Evolutionary conservation across 1,140 invertebrate species (phyloP), one percentile per base, ranked within the genome.

Genomic region (Patella vulgata): DNA sequence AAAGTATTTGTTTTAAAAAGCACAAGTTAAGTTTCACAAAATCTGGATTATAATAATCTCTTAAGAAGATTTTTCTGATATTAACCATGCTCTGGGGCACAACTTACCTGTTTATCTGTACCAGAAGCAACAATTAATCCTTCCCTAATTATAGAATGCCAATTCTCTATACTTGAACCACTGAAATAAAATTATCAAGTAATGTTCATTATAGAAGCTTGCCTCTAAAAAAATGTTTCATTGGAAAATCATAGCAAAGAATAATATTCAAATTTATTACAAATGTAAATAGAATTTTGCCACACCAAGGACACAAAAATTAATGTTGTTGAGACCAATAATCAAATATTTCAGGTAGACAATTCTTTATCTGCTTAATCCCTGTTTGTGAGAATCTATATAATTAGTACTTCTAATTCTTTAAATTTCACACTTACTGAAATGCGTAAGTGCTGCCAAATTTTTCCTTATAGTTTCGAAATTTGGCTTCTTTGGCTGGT

Each of bases 101-200:
- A n/a, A n/a, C 47, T 59, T 57, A 79, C 77, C 73, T 76, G 72
- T 56, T 61, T 69, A 17, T 67, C 76, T 14, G 81, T 82, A 25
- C 77, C 80, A 11, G 77, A 79, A 25, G 79, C 81, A 43, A 78
- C 79, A 5, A 80, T 60, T 8, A 83, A 59, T 36, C 81, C 80
- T 23, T 78, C 52, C 40, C 81, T 55, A 19, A 83, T 72, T 17
- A 83, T 83, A 36, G 76, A 79, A 62, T 83, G 81, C 81, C 81
- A 83, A 61, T 83, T 83, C 51, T 82, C 80, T 36, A 81, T 73
- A 52, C 68, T 51, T 9, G 81, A 83, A 21, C 81, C 81, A 74
- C 78, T 80, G 57, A 11, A 72, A 72, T 0, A 51, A 28, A 61
- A 67, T 33, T 19, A 36, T 21, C 14, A 43, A 43, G 17, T 23